These are phyloP conservation scores for Karalla daura DNA, from an alignment of 2,797 vertebrate genomes.

Conservation along the genomic window DNA sequence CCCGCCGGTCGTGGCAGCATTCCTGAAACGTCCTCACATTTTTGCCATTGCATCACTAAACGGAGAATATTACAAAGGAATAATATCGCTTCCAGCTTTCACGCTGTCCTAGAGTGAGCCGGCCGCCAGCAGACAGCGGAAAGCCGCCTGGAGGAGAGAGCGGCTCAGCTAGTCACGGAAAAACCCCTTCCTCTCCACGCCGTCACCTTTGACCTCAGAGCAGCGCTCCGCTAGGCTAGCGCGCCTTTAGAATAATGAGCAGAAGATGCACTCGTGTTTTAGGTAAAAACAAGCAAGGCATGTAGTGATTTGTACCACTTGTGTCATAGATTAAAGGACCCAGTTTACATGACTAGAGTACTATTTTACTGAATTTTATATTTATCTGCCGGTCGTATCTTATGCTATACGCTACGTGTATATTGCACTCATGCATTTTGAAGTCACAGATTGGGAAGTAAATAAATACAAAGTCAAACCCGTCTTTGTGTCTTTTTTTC, in stretches of 20 bases:
- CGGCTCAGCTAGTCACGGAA: constrained; percentile 4
- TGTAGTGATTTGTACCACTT: constrained; percentile 66
- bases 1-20: constrained; percentile 2
- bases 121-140: constrained; percentile 11
- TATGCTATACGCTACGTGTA: constrained; percentile 61
- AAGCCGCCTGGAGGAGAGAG: neutral
- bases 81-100: constrained; percentile 25
- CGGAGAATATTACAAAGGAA: constrained; percentile 20
- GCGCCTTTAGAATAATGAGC: constrained; percentile 35
- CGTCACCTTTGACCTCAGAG: constrained; percentile 66
- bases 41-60: neutral
- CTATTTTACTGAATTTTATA: constrained; percentile 82
- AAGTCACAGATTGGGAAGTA: constrained; percentile 56
- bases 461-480: constrained; percentile 54
- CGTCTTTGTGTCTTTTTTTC: constrained; percentile 22
- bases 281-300: constrained; percentile 55
- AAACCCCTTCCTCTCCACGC: constrained; percentile 13
- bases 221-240: constrained; percentile 50
- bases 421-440: constrained; percentile 69
- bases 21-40: constrained; percentile 15
- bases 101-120: neutral
- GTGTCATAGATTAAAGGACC: constrained; percentile 59
- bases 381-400: constrained; percentile 75
- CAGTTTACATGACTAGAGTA: constrained; percentile 73
- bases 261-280: constrained; percentile 31